Evolutionary conservation across 2,888 invertebrate species (phyloP).

Genomic region (Trichogramma evanescens): DNA sequence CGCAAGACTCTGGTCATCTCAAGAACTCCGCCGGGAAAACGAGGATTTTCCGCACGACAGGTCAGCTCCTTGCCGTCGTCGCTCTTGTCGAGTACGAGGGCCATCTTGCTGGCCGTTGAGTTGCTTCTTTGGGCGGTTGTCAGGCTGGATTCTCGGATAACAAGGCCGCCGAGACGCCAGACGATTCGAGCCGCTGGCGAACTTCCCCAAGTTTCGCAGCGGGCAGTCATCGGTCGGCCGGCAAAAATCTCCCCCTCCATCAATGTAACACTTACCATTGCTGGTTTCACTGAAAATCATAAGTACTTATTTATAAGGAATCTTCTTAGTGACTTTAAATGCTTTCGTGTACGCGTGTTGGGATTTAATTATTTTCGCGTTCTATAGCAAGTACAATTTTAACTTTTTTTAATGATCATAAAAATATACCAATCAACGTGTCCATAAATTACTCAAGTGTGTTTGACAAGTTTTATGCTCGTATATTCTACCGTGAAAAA

Average conservation of each 20-base stretch:
- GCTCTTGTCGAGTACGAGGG: constrained; percentile 66
- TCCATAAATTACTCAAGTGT: background rate
- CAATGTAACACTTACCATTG: constrained; percentile 66
- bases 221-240: constrained; percentile 65
- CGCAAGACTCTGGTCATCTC: constrained; percentile 72
- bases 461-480: background rate
- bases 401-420: background rate
- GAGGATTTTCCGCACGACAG: constrained; percentile 80
- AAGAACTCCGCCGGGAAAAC: constrained; percentile 73
- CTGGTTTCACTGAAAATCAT: constrained; percentile 65
- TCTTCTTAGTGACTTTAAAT: background rate
- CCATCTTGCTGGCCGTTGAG: constrained; percentile 63
- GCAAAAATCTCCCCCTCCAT: constrained; percentile 67
- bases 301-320: background rate
- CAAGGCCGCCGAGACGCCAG: constrained; percentile 70
- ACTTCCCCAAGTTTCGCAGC: constrained; percentile 76
- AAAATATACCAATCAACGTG: background rate
- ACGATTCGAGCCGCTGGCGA: constrained; percentile 75
- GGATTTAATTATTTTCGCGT: too few relatives aligned
- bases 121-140: constrained; percentile 55
- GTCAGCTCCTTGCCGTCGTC: constrained; percentile 77
- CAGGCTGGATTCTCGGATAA: constrained; percentile 57
- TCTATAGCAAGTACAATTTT: too few relatives aligned
- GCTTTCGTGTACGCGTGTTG: too few relatives aligned
- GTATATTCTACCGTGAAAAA: background rate